Conservation (phyloP, 2,888 invertebrate genomes). For the Aspidapion aeneum region DNA sequence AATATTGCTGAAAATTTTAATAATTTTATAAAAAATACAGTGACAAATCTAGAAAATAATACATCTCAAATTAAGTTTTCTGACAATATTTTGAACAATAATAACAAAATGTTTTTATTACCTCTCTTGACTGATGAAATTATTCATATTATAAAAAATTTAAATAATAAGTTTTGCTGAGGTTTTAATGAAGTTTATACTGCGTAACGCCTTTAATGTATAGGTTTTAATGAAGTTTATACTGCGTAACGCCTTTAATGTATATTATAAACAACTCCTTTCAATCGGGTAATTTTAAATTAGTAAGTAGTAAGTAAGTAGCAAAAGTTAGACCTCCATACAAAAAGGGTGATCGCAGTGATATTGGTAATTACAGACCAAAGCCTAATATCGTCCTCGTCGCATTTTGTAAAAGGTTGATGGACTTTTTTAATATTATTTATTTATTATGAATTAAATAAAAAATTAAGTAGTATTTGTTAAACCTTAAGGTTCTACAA, state of each 20-base stretch:
- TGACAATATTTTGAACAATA: background rate
- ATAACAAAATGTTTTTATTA: background rate
- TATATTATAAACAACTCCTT: background rate
- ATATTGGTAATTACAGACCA: background rate
- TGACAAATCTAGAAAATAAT: background rate
- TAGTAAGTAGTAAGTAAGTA: no score
- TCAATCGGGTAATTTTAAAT: background rate
- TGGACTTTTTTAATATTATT: background rate
- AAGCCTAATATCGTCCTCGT: background rate
- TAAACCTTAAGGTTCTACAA: no score
- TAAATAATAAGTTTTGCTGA: background rate
- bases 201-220: no score
- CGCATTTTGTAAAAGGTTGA: background rate
- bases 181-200: background rate
- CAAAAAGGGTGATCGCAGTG: background rate
- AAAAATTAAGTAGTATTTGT: no score
- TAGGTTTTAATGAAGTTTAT: background rate
- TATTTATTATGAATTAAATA: no score
- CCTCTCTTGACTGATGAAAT: background rate
- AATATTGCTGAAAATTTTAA: background rate
- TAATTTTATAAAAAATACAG: background rate
- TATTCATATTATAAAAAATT: background rate
- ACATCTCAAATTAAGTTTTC: background rate
- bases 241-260: no score
- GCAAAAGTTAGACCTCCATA: background rate